A percentile compares a stretch with the other conserved stretches of the same genome.
These are phyloP conservation scores for Ceyx melanurus DNA, from an alignment of 2,113 vertebrate genomes.

Conservation along the genomic window DNA sequence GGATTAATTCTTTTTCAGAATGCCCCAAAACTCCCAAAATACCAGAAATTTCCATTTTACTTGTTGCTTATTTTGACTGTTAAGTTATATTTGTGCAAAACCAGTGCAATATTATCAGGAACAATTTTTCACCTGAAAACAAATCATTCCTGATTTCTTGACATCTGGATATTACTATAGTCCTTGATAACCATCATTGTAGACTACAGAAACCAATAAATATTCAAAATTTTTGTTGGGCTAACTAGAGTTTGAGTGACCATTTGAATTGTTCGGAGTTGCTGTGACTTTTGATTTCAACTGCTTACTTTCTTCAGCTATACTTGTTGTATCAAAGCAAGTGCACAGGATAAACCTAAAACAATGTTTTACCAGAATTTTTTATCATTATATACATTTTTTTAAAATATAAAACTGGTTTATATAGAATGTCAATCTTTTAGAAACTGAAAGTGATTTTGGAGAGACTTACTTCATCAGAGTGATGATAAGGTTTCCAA, in stretches of 20 bases:
- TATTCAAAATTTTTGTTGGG: background rate
- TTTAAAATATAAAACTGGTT: background rate
- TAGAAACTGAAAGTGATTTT: background rate
- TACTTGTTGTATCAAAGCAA: background rate
- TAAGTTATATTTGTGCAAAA: background rate
- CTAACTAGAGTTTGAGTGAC: background rate
- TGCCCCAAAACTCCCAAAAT: fast-evolving
- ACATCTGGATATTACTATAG: background rate
- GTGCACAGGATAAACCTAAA: background rate
- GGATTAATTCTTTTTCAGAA: background rate
- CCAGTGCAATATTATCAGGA: background rate
- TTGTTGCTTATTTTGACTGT: background rate
- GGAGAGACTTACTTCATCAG: background rate
- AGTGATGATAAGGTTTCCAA: background rate
- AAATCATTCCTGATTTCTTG: background rate
- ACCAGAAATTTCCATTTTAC: background rate
- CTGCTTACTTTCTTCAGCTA: background rate
- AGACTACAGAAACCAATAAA: background rate
- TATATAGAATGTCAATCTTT: background rate
- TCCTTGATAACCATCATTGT: background rate
- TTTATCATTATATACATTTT: background rate
- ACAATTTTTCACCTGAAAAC: background rate
- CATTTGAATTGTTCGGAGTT: background rate
- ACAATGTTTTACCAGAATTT: background rate
- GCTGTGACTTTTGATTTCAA: background rate